A percentile compares a stretch with the other conserved stretches of the same genome.
These are phyloP conservation scores for Asbolus verrucosus DNA, from an alignment of 1,140 invertebrate species.

Conservation along the genomic window DNA sequence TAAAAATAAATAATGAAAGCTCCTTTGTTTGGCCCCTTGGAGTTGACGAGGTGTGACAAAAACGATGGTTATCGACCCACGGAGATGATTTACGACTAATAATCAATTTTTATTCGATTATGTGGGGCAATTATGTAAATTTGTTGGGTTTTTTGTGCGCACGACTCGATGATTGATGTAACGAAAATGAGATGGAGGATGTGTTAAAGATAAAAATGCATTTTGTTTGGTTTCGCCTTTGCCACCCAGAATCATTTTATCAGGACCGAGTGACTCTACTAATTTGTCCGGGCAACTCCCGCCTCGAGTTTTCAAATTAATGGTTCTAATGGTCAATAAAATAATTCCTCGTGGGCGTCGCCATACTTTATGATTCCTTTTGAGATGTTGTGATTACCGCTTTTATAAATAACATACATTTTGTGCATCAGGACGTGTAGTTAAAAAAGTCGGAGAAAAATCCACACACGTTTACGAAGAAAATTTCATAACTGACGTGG, in stretches of 20 bases:
- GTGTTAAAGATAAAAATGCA: slow-evolving; percentile 13
- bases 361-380: not conserved
- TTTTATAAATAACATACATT: slow-evolving; percentile 2
- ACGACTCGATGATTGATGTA: slow-evolving; percentile 31
- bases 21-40: slow-evolving; percentile 7
- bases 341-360: slow-evolving; percentile 11
- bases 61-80: too few relatives aligned
- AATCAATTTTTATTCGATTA: slow-evolving; percentile 37
- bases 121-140: slow-evolving; percentile 37
- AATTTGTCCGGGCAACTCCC: slow-evolving; percentile 28
- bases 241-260: too few relatives aligned
- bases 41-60: too few relatives aligned
- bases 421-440: too few relatives aligned
- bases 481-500: too few relatives aligned
- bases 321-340: slow-evolving; percentile 24
- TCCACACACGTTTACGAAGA: too few relatives aligned
- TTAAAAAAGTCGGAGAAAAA: too few relatives aligned
- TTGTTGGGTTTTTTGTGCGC: slow-evolving; percentile 10
- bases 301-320: too few relatives aligned
- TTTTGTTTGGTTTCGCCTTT: not conserved
- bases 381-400: not conserved
- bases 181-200: slow-evolving; percentile 8
- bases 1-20: too few relatives aligned
- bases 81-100: slow-evolving; percentile 34
- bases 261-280: not conserved